Evolutionary conservation across 1,140 invertebrate species (phyloP).

Genomic region (Heterodera carotae): DNA sequence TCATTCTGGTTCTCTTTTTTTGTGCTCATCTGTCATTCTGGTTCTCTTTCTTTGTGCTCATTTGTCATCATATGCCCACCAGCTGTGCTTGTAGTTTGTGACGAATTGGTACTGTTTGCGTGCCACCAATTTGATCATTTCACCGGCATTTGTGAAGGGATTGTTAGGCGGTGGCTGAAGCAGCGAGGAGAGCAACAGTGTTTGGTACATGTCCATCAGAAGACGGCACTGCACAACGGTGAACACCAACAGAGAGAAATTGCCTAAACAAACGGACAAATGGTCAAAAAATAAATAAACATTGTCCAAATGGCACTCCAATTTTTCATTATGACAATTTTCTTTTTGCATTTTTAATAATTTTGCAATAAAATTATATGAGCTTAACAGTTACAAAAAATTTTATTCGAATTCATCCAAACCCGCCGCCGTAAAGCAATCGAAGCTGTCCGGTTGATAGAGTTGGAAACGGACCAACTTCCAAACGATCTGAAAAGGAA

Average conservation of each 20-base stretch:
- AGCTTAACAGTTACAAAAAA: too few species aligned
- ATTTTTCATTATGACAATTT: too few species aligned
- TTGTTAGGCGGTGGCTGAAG: conserved; percentile 31
- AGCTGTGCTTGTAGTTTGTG: conserved; percentile 46
- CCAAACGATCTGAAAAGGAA: conserved; percentile 52
- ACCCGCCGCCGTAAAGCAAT: conserved; percentile 42
- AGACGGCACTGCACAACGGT: conserved; percentile 47
- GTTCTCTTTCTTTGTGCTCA: too few species aligned
- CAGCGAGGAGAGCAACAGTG: conserved; percentile 41
- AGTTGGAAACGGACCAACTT: conserved; percentile 46
- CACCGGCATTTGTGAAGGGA: conserved; percentile 41
- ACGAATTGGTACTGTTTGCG: conserved; percentile 36
- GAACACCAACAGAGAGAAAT: conserved; percentile 42
- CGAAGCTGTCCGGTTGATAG: conserved; percentile 47
- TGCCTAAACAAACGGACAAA: too few species aligned
- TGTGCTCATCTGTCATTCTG: too few species aligned
- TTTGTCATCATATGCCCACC: conserved; percentile 22
- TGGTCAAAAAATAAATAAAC: too few species aligned
- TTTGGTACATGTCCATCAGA: conserved; percentile 45
- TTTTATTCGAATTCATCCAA: too few species aligned
- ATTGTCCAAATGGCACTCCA: conserved; percentile 10
- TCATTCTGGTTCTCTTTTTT: too few species aligned
- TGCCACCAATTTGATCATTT: conserved; percentile 41
- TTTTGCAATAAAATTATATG: too few species aligned
- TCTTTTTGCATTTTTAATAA: too few species aligned